Evolutionary conservation across 2,797 vertebrate species (phyloP).

Genomic region (Cichlasoma orientale): DNA sequence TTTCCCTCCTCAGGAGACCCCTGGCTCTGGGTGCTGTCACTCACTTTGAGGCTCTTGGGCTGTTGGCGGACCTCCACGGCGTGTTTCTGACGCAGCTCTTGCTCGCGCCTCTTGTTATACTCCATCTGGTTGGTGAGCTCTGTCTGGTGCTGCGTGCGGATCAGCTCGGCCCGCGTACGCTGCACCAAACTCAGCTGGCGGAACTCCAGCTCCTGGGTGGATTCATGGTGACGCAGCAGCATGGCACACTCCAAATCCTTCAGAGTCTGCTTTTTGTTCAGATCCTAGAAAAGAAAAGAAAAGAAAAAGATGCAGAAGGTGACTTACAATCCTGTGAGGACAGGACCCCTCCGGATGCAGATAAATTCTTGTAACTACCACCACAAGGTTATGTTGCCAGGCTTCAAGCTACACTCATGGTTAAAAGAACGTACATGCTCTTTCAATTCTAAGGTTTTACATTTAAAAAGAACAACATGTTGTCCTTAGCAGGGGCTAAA

Average conservation of each 20-base stretch:
- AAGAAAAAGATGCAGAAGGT: not conserved
- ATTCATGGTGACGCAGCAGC: slow-evolving; percentile 92
- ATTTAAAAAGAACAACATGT: too few relatives aligned
- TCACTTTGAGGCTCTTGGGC: slow-evolving; percentile 96
- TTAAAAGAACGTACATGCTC: not conserved
- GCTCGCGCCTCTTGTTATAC: slow-evolving; percentile 93
- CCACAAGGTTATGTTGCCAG: not conserved
- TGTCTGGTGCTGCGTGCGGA: slow-evolving; percentile 94
- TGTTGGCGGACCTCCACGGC: slow-evolving; percentile 93
- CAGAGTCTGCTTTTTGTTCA: slow-evolving; percentile 95
- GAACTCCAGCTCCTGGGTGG: slow-evolving; percentile 92
- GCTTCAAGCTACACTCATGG: not conserved
- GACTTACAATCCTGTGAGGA: not conserved
- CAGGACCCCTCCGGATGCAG: not conserved
- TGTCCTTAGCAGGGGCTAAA: too few relatives aligned
- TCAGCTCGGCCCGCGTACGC: slow-evolving; percentile 90
- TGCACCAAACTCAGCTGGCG: slow-evolving; percentile 90
- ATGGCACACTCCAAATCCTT: slow-evolving; percentile 93
- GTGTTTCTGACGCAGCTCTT: slow-evolving; percentile 92
- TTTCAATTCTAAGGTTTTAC: too few relatives aligned
- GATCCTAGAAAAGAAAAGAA: slow-evolving; percentile 77
- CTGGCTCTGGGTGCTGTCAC: slow-evolving; percentile 75
- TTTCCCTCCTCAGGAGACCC: slow-evolving; percentile 54
- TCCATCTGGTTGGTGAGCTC: slow-evolving; percentile 96
- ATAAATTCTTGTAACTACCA: not conserved